Base-by-base conservation (phyloP, 2,888 invertebrate genomes). In the Caenorhabditis plicata region DNA sequence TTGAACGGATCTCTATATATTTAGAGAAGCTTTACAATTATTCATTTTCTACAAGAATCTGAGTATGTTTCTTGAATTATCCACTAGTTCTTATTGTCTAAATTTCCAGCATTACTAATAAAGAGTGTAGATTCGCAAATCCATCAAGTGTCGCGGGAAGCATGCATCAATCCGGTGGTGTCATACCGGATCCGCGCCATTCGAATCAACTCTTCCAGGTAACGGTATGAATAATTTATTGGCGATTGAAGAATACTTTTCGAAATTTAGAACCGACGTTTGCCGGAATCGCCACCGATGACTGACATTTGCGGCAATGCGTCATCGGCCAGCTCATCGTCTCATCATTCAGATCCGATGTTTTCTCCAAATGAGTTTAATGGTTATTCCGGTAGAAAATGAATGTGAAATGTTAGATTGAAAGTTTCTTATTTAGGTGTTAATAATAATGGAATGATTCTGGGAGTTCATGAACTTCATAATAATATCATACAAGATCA, bases 221-320 rank as follows among this genome's bases (percentile, higher is more conserved):
- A 8, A 8, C 39, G 39, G 25, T 4, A 22, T 5, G 13, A 29
- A 29, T 11, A 29, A 9, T 9, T 9, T 29, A 9, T 29, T 9
- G 11, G 8, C 7, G 8, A 29, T 9, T 9, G 11, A 9, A 29
- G 29, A 9, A 9, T 29, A 9, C 11, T 29, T 29, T 29, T 29
- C 29, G 11, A 29, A 29, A 7, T 29, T 29, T 29, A 29, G 29
- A 29, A 29, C 29, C 53, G 60, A 5, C 54, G 77, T 11, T 64
- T 79, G 19, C 78, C 75, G 31, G 79, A 79, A 49, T 73, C 74
- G 15, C 79, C 79, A 26, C 77, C 79, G 19, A 77, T 80, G 50
- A 79, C 79, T 5, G 78, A 78, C 42, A 68, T 72, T 8, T 76
- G 76, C 38, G 78, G 67, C n/a, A 73, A 68, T 17, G 75, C 65